Percentiles rank a stretch among this genome's conserved stretches.
These are phyloP conservation scores for Stichodactyla mertensii DNA, from an alignment of 64 coral and sea anemone species.

Conservation along the genomic window DNA sequence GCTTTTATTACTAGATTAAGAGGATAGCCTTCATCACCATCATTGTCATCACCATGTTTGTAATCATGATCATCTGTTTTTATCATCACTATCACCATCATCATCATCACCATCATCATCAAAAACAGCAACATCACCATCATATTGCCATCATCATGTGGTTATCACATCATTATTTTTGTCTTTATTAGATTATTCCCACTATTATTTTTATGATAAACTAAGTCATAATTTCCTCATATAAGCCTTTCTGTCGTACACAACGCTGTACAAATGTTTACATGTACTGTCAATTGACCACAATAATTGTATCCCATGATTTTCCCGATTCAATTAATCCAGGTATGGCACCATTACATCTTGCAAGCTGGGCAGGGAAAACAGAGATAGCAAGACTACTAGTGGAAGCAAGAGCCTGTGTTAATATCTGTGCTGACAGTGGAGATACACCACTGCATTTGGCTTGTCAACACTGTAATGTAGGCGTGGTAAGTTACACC, in stretches of 20 bases:
- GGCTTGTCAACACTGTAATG: slow-evolving; percentile 90
- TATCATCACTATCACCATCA: neutral
- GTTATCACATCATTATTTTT: neutral
- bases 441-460: slow-evolving; percentile 93
- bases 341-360: slow-evolving; percentile 97
- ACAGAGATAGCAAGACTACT: slow-evolving; percentile 75
- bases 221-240: neutral
- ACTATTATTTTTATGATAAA: neutral
- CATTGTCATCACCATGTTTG: neutral
- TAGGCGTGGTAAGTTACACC: slow-evolving; percentile 72
- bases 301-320: neutral
- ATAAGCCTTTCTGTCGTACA: neutral
- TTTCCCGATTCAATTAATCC: neutral
- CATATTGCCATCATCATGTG: neutral
- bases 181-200: neutral
- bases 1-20: too few relatives aligned
- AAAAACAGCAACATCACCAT: neutral
- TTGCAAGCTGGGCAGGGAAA: slow-evolving; percentile 92
- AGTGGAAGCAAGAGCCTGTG: slow-evolving; percentile 68
- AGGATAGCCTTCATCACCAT: neutral
- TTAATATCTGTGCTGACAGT: slow-evolving; percentile 61
- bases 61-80: neutral
- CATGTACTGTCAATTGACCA: neutral
- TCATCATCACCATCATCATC: neutral
- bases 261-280: neutral